Evolutionary conservation across 2,888 invertebrate species (phyloP).

Genomic region (Agrotis segetum): DNA sequence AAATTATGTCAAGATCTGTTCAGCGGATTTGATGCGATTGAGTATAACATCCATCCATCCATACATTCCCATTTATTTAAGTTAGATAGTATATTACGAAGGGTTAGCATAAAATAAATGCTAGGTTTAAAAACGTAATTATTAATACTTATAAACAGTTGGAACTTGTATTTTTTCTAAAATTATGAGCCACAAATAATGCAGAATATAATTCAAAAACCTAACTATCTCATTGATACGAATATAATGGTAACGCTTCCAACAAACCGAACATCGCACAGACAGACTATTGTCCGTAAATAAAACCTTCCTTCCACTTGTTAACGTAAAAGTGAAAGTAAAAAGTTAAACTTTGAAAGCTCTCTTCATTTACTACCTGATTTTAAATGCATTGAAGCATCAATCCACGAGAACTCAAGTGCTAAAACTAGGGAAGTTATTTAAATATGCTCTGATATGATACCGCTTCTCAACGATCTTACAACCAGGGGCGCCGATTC

Average conservation of each 20-base stretch:
- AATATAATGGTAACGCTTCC: neutral
- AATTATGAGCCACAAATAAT: neutral
- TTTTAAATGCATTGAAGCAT: neutral
- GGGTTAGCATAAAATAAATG: neutral
- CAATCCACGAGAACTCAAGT: neutral
- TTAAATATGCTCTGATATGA: neutral
- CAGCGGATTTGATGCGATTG: too few species aligned
- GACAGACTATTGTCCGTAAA: neutral
- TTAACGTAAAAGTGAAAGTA: neutral
- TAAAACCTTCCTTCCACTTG: neutral
- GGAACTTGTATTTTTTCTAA: neutral
- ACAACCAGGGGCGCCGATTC: too few species aligned
- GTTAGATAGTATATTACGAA: neutral
- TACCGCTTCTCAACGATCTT: neutral
- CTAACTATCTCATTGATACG: too few species aligned
- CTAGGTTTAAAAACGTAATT: neutral
- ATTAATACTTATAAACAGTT: neutral
- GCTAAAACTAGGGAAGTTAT: neutral
- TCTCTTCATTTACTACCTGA: neutral
- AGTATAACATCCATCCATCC: too few species aligned
- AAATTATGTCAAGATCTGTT: too few species aligned
- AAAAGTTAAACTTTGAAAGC: neutral
- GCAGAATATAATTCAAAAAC: neutral
- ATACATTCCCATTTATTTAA: too few species aligned
- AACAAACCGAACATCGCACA: neutral